phyloP scores from a whole-genome alignment of 2,113 vertebrate species.

The Nothobranchius kuhntae region DNA sequence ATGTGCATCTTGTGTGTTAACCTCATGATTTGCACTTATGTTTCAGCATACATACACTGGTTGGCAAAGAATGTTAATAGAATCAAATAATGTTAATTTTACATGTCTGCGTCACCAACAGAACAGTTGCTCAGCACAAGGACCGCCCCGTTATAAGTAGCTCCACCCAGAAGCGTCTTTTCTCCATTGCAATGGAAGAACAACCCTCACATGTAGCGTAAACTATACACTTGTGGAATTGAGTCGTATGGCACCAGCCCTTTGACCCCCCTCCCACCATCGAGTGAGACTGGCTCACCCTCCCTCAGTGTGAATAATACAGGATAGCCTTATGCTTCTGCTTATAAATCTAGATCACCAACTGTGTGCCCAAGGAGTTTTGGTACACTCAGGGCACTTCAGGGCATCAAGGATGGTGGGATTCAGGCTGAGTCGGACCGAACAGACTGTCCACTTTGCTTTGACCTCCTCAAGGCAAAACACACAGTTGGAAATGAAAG shows the following conservation, averaged over 20 bases:
- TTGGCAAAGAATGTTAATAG: too few species aligned
- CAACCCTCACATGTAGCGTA: too few species aligned
- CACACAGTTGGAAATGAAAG: conserved; percentile 7
- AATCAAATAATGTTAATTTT: too few species aligned
- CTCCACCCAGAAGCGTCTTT: too few species aligned
- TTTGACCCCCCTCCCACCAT: conserved; percentile 7
- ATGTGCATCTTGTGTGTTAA: too few species aligned
- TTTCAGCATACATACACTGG: too few species aligned
- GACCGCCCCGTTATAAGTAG: too few species aligned
- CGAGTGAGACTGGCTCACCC: conserved; percentile 25
- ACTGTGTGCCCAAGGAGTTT: conserved; percentile 69
- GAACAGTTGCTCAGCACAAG: too few species aligned
- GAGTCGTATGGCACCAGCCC: not conserved
- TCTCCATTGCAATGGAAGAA: too few species aligned
- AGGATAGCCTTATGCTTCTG: conserved; percentile 69
- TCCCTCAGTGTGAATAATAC: conserved; percentile 67
- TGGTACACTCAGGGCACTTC: conserved; percentile 38
- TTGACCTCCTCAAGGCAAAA: conserved; percentile 32
- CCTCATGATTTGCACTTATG: too few species aligned
- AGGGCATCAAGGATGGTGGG: conserved; percentile 29
- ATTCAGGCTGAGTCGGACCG: conserved; percentile 27
- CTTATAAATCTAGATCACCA: conserved; percentile 78
- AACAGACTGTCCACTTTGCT: conserved; percentile 26
- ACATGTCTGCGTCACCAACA: too few species aligned
- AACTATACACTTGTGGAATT: too few species aligned